Conservation (phyloP, 2,113 vertebrate genomes). For the Chaetorhynchus papuensis region DNA sequence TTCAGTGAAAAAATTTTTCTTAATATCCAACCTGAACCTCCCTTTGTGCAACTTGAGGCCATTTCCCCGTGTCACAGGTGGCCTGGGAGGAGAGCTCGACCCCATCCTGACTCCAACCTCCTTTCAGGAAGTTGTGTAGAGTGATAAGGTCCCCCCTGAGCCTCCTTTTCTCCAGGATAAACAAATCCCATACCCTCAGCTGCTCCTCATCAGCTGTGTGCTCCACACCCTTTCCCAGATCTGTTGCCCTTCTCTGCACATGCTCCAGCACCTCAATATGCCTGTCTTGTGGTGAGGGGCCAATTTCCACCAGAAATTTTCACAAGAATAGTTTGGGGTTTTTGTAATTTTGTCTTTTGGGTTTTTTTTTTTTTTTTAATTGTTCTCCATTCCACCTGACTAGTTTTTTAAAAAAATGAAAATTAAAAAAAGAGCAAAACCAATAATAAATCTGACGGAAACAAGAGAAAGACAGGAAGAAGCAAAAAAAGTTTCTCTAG, state of each 20-base stretch:
- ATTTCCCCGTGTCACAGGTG: background rate
- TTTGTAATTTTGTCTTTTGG: background rate
- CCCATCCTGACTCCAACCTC: background rate
- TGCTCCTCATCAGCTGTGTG: background rate
- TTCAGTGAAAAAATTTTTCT: background rate
- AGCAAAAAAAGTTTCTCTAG: background rate
- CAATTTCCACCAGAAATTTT: background rate
- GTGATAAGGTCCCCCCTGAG: no score
- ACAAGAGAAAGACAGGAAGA: background rate
- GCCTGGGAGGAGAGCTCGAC: background rate
- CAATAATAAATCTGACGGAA: background rate
- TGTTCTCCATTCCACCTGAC: background rate
- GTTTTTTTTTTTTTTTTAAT: no score
- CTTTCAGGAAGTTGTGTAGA: background rate
- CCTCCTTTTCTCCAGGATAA: background rate
- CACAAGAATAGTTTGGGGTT: background rate
- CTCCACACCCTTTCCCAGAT: background rate
- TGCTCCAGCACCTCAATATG: background rate
- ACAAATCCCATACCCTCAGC: background rate
- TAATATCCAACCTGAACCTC: background rate
- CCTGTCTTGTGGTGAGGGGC: background rate
- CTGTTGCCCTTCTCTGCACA: background rate
- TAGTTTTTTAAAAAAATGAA: background rate
- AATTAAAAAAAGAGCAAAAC: background rate
- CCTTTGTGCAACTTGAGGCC: background rate